phyloP scores from a whole-genome alignment of 2,888 invertebrate genomes.

The Asteroscopus sphinx region DNA sequence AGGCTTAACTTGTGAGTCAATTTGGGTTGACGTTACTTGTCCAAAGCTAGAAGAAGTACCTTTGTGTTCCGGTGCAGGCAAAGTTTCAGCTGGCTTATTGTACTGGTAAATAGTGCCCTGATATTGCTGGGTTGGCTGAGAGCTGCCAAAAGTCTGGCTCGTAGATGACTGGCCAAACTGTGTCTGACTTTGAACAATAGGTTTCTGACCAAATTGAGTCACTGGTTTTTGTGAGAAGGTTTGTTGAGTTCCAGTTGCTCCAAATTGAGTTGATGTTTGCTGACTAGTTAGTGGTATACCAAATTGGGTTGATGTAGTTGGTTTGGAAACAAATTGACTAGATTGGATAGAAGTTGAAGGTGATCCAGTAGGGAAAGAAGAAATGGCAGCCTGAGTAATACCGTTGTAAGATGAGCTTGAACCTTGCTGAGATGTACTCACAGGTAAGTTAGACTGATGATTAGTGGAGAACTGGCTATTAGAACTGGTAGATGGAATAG shows the following conservation, averaged over 20 bases:
- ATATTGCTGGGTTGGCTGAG: constrained; percentile 50
- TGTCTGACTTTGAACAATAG: constrained; percentile 31
- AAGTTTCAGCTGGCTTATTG: constrained; percentile 70
- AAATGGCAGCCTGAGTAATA: constrained; percentile 59
- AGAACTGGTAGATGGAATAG: constrained; percentile 42
- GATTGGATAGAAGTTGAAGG: constrained; percentile 56
- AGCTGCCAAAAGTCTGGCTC: constrained; percentile 13
- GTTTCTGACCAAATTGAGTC: constrained; percentile 26
- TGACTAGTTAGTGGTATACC: constrained; percentile 28
- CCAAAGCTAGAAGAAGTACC: constrained; percentile 8
- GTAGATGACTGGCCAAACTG: constrained; percentile 25
- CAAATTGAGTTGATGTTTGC: constrained; percentile 25
- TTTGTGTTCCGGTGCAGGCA: constrained; percentile 56
- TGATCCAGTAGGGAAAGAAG: constrained; percentile 68
- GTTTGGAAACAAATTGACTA: constrained; percentile 49
- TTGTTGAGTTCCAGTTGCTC: constrained; percentile 17
- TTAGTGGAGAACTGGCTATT: constrained; percentile 20
- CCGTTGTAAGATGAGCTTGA: constrained; percentile 52
- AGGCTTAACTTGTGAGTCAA: constrained; percentile 25
- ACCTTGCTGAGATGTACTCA: constrained; percentile 43
- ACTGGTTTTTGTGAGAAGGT: constrained; percentile 4
- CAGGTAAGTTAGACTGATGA: constrained; percentile 12
- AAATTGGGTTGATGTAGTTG: constrained; percentile 16
- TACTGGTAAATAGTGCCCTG: constrained; percentile 75
- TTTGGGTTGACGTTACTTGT: constrained; percentile 3